phyloP scores from a whole-genome alignment of 2,797 vertebrate species.

The Onychomys leucogaster region DNA sequence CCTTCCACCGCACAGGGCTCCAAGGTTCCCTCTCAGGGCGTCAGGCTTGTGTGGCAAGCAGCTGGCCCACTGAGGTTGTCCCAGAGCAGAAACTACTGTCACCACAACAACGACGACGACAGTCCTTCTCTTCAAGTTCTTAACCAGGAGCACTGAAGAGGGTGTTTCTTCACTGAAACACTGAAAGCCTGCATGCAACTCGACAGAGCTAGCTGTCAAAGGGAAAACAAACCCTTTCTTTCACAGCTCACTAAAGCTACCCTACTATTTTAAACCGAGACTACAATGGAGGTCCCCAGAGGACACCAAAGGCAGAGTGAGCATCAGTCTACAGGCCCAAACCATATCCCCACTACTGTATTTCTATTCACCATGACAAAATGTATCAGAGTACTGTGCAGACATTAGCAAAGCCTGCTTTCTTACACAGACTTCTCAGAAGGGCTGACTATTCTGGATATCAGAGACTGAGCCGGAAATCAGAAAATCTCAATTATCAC shows the following conservation, averaged over 20 bases:
- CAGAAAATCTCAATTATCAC: neutral
- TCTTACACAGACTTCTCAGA: conserved; percentile 4
- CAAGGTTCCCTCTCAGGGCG: neutral
- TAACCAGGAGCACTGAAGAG: neutral
- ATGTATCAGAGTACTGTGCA: neutral
- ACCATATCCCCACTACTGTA: neutral
- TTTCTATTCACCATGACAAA: conserved; percentile 38
- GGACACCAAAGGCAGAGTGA: neutral
- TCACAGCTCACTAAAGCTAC: neutral
- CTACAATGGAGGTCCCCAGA: neutral
- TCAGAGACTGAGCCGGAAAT: neutral
- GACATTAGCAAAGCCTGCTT: conserved; percentile 53
- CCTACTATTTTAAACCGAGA: neutral
- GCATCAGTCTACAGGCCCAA: neutral
- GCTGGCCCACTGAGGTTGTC: neutral
- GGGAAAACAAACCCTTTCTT: neutral
- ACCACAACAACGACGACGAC: neutral
- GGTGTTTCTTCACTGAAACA: neutral
- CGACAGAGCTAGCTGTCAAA: neutral
- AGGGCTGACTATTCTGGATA: conserved; percentile 57
- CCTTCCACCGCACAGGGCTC: neutral
- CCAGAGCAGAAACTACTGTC: neutral
- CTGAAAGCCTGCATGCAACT: neutral
- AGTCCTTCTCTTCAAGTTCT: neutral
- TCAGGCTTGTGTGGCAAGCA: neutral